These are phyloP conservation scores for Acrocera orbiculus DNA, from an alignment of 2,888 invertebrate genomes.

Conservation along the genomic window DNA sequence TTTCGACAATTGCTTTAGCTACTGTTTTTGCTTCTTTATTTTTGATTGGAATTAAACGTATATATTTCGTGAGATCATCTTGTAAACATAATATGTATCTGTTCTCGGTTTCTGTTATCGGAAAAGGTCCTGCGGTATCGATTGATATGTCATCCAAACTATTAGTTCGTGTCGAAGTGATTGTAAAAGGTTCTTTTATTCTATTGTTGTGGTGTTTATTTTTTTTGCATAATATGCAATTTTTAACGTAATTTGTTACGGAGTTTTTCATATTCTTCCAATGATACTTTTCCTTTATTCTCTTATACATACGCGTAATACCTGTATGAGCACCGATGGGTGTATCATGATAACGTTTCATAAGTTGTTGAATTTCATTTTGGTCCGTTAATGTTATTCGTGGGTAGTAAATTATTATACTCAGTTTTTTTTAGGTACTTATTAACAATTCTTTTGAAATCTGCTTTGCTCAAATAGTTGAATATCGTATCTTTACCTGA, in stretches of 20 bases:
- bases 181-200: neutral
- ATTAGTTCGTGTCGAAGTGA: conserved; percentile 3
- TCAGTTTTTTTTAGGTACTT: too few species aligned
- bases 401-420: neutral
- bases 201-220: conserved; percentile 1
- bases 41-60: conserved; percentile 3
- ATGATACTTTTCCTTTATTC: neutral
- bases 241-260: conserved; percentile 3
- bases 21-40: conserved; percentile 5
- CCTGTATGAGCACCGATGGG: neutral
- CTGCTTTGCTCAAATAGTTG: too few species aligned
- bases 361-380: neutral
- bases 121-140: conserved; percentile 6
- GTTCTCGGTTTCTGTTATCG: conserved; percentile 2
- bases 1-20: conserved; percentile 9
- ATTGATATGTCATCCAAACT: conserved; percentile 6
- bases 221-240: conserved; percentile 4
- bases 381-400: neutral
- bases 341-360: neutral
- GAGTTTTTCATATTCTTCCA: neutral
- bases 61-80: conserved; percentile 8
- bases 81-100: conserved; percentile 5
- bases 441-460: too few species aligned
- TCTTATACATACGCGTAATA: neutral
- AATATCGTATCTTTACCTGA: too few species aligned